These are phyloP conservation scores for Bursaphelenchus okinawaensis DNA, from an alignment of 2,888 invertebrate species.

Conservation along the genomic window DNA sequence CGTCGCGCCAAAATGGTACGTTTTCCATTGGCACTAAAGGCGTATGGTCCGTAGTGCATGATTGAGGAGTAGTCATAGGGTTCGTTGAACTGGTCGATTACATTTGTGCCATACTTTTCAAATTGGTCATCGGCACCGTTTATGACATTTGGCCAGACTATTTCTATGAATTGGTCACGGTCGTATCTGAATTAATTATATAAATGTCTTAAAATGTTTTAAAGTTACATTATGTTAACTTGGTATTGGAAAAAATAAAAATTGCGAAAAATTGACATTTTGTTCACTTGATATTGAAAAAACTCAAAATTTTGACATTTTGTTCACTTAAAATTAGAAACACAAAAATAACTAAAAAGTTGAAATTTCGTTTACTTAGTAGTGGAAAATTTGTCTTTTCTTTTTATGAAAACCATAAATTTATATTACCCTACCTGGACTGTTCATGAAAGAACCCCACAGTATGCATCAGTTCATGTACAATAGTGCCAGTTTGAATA, in stretches of 20 bases:
- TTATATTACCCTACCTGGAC: conserved; percentile 35
- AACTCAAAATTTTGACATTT: too few relatives aligned
- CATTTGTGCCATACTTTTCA: conserved; percentile 54
- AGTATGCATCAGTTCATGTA: conserved; percentile 55
- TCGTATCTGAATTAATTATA: conserved; percentile 57
- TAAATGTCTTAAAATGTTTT: too few relatives aligned
- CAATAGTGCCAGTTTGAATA: conserved; percentile 48
- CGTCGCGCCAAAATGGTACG: conserved; percentile 58
- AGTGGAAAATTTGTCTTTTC: too few relatives aligned
- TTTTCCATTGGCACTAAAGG: conserved; percentile 40
- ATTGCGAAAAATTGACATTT: not conserved
- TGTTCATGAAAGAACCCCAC: conserved; percentile 57
- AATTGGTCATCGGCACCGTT: conserved; percentile 58
- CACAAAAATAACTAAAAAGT: too few relatives aligned
- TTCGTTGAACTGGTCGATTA: conserved; percentile 44
- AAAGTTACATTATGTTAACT: too few relatives aligned
- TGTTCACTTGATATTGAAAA: too few relatives aligned
- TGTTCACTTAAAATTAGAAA: too few relatives aligned
- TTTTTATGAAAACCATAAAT: not conserved
- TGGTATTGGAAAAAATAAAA: conserved; percentile 18
- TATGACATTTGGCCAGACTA: conserved; percentile 58
- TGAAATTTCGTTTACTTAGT: too few relatives aligned
- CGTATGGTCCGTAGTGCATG: conserved; percentile 58
- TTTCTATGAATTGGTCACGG: conserved; percentile 60
- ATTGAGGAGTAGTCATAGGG: conserved; percentile 30